Evolutionary conservation across 2,797 vertebrate genomes (phyloP), one percentile per base, ranked within the genome.

Genomic region (Moxostoma hubbsi): DNA sequence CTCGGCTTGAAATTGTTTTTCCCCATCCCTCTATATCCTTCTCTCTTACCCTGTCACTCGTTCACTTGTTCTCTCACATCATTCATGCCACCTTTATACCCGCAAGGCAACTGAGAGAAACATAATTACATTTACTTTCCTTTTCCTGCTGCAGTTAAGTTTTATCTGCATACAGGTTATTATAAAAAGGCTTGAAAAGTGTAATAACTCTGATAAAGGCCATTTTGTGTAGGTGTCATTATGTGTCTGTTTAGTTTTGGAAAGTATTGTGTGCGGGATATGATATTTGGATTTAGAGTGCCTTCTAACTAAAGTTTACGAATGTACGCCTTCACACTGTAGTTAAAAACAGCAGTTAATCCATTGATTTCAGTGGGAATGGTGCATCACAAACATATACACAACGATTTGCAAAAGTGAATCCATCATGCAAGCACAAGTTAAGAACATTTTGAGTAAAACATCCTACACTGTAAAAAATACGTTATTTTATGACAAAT

Each of bases 1-100:
- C 63, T 68, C 45, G 45, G 18, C 49, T 74, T 75, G 82, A 58
- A 73, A 59, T 65, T 80, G 66, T 81, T 81, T 79, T 63, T 69
- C 80, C 46, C 73, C n/a, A 13, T 53, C 70, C 18, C 63, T 75
- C 63, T 59, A 43, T 73, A 51, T 45, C 49, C 54, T 16, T 81
- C 49, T 36, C 51, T 67, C 46, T 61, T 58, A 54, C 53, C 18
- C 50, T 50, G 69, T 70, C 73, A 63, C 73, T 81, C 78, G 43
- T 62, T 81, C 73, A 69, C 69, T 54, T 71, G 67, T 78, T 65
- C 73, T 62, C 51, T 55, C 74, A 49, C 77, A 45, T 71, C 54
- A 69, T 55, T 9, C 9, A 1, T 54, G 54, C 65, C 58, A 73
- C 50, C n/a, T 15, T 15, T 13, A 55, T 74, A 70, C 64, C 57